phyloP scores from a whole-genome alignment of 2,797 vertebrate genomes.

The Clarias fuscus region DNA sequence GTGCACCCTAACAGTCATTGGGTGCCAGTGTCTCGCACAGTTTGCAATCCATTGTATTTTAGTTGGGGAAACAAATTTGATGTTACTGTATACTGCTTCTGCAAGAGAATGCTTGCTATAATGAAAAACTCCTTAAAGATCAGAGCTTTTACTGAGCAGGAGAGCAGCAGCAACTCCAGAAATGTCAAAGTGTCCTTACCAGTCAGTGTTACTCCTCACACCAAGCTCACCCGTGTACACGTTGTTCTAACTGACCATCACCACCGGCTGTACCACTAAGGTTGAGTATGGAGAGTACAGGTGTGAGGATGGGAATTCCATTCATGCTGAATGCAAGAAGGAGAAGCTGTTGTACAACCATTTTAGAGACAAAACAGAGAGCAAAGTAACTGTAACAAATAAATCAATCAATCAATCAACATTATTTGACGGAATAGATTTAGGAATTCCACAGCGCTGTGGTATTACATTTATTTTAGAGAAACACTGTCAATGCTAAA shows the following conservation, averaged over 20 bases:
- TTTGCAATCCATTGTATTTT: no score
- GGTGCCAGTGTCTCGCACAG: no score
- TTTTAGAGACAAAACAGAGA: not conserved
- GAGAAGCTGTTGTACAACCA: not conserved
- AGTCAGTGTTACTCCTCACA: conserved; percentile 1
- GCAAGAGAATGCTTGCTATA: no score
- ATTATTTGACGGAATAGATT: not conserved
- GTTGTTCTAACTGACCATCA: conserved; percentile 30
- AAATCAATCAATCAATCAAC: not conserved
- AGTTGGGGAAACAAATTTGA: no score
- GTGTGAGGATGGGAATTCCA: not conserved
- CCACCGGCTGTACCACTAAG: not conserved
- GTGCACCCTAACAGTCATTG: no score
- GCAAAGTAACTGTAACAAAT: not conserved
- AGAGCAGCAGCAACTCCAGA: no score
- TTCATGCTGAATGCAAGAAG: not conserved
- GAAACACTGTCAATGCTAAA: not conserved
- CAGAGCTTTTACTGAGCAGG: no score
- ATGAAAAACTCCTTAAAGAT: no score
- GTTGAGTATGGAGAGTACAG: conserved; percentile 21
- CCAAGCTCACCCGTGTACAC: conserved; percentile 12
- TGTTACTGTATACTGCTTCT: no score
- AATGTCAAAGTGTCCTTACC: not conserved
- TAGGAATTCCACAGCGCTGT: not conserved
- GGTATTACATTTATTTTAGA: not conserved